phyloP scores from a whole-genome alignment of 2,797 vertebrate species.

The Hirundo rustica region DNA sequence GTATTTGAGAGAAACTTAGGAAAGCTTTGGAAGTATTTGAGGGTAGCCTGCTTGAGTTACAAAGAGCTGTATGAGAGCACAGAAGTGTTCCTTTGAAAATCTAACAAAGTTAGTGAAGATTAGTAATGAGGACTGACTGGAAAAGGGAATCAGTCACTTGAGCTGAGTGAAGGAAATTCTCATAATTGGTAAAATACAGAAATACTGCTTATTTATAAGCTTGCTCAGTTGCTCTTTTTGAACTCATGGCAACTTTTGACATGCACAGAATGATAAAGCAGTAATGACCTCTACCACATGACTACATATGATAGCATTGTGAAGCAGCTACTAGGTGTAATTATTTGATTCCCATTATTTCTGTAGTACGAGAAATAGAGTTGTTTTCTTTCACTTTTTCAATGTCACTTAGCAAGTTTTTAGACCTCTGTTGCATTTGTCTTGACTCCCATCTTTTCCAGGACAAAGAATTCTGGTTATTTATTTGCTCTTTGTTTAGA shows the following conservation, averaged over 20 bases:
- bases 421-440: background rate
- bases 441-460: background rate
- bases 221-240: background rate
- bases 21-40: background rate
- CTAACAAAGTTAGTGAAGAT: background rate
- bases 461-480: background rate
- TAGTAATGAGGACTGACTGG: background rate
- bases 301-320: rapidly evolving
- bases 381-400: background rate
- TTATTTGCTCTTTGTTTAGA: background rate
- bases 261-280: background rate
- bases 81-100: background rate
- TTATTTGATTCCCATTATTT: background rate
- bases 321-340: background rate
- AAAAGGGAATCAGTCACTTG: background rate
- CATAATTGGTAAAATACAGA: background rate
- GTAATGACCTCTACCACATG: background rate
- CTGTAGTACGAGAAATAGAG: background rate
- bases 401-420: background rate
- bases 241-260: background rate
- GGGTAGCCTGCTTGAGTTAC: background rate
- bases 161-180: background rate
- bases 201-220: background rate
- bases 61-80: background rate
- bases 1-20: background rate